Evolutionary conservation across 1,140 invertebrate genomes (phyloP).

Genomic region (Vollenhovia emeryi): DNA sequence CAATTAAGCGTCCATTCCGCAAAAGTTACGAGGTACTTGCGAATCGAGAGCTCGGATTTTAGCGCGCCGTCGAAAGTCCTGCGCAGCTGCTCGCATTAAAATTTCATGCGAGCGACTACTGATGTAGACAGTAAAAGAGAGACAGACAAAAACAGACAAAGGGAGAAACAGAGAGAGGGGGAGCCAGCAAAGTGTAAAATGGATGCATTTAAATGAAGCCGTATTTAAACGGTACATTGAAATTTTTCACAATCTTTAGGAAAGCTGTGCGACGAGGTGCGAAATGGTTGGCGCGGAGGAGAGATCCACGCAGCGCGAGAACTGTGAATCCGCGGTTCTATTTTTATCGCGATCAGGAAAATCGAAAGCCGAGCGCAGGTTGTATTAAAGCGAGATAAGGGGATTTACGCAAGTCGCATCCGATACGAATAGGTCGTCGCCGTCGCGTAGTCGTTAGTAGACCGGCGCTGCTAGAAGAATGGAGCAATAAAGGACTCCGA

Average conservation of each 20-base stretch:
- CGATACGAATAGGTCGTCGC: constrained; percentile 68
- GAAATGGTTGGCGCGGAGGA: background rate
- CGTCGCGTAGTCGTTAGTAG: constrained; percentile 65
- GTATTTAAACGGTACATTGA: background rate
- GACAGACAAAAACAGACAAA: no score
- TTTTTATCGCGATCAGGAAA: constrained; percentile 20
- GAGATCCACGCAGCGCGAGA: background rate
- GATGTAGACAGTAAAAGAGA: background rate
- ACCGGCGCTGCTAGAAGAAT: constrained; percentile 75
- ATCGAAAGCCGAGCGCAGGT: constrained; percentile 26
- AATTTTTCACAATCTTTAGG: constrained; percentile 3
- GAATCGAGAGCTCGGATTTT: constrained; percentile 34
- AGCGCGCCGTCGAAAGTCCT: constrained; percentile 1
- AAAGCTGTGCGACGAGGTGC: background rate
- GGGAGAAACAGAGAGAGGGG: no score
- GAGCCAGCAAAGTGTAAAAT: background rate
- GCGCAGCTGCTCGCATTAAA: constrained; percentile 40
- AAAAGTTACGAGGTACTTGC: constrained; percentile 49
- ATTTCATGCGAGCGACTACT: background rate
- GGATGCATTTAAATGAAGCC: background rate
- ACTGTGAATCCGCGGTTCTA: background rate
- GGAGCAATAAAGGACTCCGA: constrained; percentile 74
- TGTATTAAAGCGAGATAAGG: constrained; percentile 56
- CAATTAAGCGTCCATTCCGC: constrained; percentile 66
- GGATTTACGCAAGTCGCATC: constrained; percentile 65